phyloP scores from a whole-genome alignment of 2,113 vertebrate genomes.

The Pteruthius melanotis region DNA sequence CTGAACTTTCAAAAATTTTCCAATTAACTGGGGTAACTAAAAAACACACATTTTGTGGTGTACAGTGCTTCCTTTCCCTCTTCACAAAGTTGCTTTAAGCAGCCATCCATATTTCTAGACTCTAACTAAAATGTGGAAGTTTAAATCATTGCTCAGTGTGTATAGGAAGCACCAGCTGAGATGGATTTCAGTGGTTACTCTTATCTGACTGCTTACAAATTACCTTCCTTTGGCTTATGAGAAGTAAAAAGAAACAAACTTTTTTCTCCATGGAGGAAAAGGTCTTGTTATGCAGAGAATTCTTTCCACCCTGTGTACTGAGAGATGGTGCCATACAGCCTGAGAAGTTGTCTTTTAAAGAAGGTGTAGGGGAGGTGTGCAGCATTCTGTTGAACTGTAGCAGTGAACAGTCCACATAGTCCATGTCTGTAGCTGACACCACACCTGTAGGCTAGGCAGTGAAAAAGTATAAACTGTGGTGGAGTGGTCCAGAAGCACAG shows the following conservation, averaged over 20 bases:
- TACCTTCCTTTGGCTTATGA: not conserved
- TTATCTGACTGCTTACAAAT: not conserved
- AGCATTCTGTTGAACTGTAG: not conserved
- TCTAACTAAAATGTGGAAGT: not conserved
- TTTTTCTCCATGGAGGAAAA: not conserved
- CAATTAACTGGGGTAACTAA: conserved; percentile 78
- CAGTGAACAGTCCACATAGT: not conserved
- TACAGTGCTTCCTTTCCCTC: not conserved
- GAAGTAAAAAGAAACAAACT: not conserved
- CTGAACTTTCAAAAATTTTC: conserved; percentile 73
- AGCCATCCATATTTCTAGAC: not conserved
- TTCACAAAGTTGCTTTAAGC: not conserved
- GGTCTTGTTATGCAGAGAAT: not conserved
- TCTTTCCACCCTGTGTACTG: not conserved
- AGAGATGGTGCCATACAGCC: accelerated
- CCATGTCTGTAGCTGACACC: not conserved
- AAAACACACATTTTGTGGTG: conserved; percentile 42
- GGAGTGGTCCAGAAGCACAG: not conserved
- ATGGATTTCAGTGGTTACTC: not conserved
- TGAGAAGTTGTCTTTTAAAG: not conserved
- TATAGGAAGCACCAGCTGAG: not conserved
- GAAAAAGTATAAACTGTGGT: not conserved
- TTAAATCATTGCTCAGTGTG: not conserved
- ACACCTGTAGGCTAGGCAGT: not conserved
- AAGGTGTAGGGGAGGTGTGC: not conserved